Evolutionary conservation across 2,888 invertebrate genomes (phyloP).

Genomic region (Aradus depressus): DNA sequence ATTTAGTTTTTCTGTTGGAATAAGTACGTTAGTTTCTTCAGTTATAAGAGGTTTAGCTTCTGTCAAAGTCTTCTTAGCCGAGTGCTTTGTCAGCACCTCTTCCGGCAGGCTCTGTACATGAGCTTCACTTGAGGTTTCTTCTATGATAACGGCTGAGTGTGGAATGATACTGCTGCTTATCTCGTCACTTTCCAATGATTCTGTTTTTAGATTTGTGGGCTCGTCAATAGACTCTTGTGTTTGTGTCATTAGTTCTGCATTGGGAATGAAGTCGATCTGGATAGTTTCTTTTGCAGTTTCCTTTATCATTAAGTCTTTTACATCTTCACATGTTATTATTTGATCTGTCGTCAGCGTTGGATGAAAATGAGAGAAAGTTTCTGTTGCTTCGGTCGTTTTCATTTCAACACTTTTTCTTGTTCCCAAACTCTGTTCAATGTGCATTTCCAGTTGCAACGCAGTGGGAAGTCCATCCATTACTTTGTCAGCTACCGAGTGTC

Average conservation of each 20-base stretch:
- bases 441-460: constrained; percentile 13
- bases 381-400: constrained; percentile 1
- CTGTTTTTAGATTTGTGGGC: background rate
- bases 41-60: constrained; percentile 18
- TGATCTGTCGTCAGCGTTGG: constrained; percentile 20
- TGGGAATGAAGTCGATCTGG: constrained; percentile 6
- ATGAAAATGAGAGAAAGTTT: constrained; percentile 10
- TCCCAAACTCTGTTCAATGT: constrained; percentile 10
- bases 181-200: background rate
- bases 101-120: constrained; percentile 8
- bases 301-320: constrained; percentile 5
- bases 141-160: constrained; percentile 12
- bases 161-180: constrained; percentile 13
- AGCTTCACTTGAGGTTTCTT: constrained; percentile 19
- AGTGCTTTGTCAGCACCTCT: background rate
- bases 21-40: constrained; percentile 13
- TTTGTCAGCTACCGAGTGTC: constrained; percentile 12
- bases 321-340: constrained; percentile 18
- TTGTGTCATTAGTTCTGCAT: constrained; percentile 16
- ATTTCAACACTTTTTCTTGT: background rate
- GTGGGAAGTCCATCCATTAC: constrained; percentile 15
- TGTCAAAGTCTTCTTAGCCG: constrained; percentile 7
- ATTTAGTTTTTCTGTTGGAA: constrained; percentile 7
- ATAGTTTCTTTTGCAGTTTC: constrained; percentile 8
- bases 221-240: constrained; percentile 7